Conservation (phyloP, 2,888 invertebrate genomes). For the Chesias legatella region DNA sequence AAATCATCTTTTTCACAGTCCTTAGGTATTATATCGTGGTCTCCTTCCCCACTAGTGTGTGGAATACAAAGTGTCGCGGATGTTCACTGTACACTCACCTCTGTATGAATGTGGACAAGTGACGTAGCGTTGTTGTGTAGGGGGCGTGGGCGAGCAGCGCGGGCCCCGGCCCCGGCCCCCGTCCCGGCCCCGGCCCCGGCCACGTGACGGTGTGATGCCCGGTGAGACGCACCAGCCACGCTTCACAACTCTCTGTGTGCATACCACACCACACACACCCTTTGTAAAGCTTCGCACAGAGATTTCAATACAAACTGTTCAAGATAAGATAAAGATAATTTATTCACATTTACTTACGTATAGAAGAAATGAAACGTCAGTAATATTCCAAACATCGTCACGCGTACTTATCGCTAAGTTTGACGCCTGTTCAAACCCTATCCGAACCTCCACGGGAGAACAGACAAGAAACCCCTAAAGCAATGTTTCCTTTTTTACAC, state of each 20-base stretch:
- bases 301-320: slow-evolving; percentile 22
- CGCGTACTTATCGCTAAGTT: too few species aligned
- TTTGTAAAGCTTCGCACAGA: slow-evolving; percentile 18
- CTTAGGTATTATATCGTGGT: too few species aligned
- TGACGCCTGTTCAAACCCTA: too few species aligned
- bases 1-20: too few species aligned
- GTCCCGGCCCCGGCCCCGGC: slow-evolving; percentile 70
- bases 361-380: not conserved
- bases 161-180: slow-evolving; percentile 73
- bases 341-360: too few species aligned
- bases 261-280: too few species aligned
- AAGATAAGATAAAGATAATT: too few species aligned
- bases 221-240: slow-evolving; percentile 65
- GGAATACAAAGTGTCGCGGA: slow-evolving; percentile 26
- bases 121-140: slow-evolving; percentile 62
- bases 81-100: slow-evolving; percentile 10
- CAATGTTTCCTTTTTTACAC: too few species aligned
- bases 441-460: too few species aligned
- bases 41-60: slow-evolving; percentile 6
- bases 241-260: slow-evolving; percentile 25
- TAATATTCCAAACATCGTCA: too few species aligned
- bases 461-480: too few species aligned
- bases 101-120: slow-evolving; percentile 28
- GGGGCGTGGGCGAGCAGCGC: slow-evolving; percentile 63
- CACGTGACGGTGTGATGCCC: slow-evolving; percentile 78